These are phyloP conservation scores for Sinotaia quadrata DNA, from an alignment of 2,888 invertebrate genomes.

Conservation along the genomic window DNA sequence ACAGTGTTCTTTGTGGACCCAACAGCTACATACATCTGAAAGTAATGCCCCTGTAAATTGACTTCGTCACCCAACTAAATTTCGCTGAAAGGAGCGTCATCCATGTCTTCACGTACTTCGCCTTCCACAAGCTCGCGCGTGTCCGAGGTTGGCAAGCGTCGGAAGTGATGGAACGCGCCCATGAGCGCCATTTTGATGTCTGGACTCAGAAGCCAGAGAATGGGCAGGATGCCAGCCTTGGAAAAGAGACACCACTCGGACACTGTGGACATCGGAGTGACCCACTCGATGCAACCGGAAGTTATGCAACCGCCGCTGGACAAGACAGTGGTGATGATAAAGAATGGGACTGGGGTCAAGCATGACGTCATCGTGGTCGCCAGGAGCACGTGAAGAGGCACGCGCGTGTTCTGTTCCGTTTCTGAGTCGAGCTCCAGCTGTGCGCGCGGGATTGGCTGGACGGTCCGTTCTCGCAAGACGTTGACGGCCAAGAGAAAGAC, in stretches of 20 bases:
- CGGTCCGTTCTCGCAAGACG: constrained; percentile 32
- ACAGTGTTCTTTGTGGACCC: too few relatives aligned
- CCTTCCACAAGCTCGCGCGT: constrained; percentile 38
- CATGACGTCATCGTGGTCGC: constrained; percentile 32
- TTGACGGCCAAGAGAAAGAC: constrained; percentile 27
- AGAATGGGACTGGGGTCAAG: constrained; percentile 37
- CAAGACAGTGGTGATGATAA: constrained; percentile 34
- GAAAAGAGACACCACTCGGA: constrained; percentile 41
- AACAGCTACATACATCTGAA: too few relatives aligned
- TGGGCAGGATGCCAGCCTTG: constrained; percentile 39
- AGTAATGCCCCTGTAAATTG: too few relatives aligned
- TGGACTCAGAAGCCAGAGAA: constrained; percentile 32
- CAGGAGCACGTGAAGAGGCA: constrained; percentile 31
- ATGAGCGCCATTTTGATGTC: constrained; percentile 36
- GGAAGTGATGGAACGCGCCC: constrained; percentile 40
- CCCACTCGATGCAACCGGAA: constrained; percentile 32
- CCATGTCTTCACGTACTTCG: constrained; percentile 28
- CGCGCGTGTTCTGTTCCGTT: constrained; percentile 33
- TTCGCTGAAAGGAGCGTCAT: constrained; percentile 34
- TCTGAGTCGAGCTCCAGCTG: constrained; percentile 36
- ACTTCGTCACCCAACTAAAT: not conserved
- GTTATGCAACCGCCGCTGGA: constrained; percentile 34
- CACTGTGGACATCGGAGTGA: constrained; percentile 36
- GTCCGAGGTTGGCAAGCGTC: constrained; percentile 37
- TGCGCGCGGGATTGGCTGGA: constrained; percentile 26